These are phyloP conservation scores for Lapara coniferarum DNA, from an alignment of 2,888 invertebrate species.

Conservation along the genomic window DNA sequence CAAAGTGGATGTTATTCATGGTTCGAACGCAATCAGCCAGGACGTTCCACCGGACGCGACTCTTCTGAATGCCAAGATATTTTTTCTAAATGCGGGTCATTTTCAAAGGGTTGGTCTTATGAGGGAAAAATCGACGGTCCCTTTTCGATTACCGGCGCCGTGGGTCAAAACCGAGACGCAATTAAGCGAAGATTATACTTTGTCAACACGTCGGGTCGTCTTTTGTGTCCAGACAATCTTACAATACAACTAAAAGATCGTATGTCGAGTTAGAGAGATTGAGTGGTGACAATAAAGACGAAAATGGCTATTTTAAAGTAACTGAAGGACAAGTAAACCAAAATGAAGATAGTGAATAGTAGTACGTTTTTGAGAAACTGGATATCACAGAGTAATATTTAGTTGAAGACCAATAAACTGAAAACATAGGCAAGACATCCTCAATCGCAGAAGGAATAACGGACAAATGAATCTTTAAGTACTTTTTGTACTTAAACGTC, in stretches of 20 bases:
- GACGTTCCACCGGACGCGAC: conserved; percentile 69
- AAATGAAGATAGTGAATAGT: neutral
- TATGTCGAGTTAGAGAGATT: conserved; percentile 8
- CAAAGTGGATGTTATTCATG: conserved; percentile 81
- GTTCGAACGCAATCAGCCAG: conserved; percentile 73
- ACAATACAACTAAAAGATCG: conserved; percentile 24
- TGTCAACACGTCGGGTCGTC: conserved; percentile 49
- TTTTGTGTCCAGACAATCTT: conserved; percentile 48
- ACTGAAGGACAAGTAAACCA: neutral
- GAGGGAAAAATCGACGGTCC: conserved; percentile 69
- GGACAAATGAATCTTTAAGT: neutral
- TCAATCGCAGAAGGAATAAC: neutral
- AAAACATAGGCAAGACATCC: neutral
- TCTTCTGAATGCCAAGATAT: conserved; percentile 80
- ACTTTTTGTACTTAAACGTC: neutral
- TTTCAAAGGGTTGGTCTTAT: conserved; percentile 77
- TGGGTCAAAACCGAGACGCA: conserved; percentile 68
- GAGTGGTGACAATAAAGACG: neutral
- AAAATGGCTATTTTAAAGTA: neutral
- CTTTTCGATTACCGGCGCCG: conserved; percentile 74
- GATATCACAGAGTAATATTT: neutral
- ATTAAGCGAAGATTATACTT: conserved; percentile 70
- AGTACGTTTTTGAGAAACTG: neutral
- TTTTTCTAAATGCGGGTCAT: conserved; percentile 75
- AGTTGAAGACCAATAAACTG: too few relatives aligned